These are phyloP conservation scores for Tachyglossus aculeatus DNA, from an alignment of 2,797 vertebrate species.

Conservation along the genomic window DNA sequence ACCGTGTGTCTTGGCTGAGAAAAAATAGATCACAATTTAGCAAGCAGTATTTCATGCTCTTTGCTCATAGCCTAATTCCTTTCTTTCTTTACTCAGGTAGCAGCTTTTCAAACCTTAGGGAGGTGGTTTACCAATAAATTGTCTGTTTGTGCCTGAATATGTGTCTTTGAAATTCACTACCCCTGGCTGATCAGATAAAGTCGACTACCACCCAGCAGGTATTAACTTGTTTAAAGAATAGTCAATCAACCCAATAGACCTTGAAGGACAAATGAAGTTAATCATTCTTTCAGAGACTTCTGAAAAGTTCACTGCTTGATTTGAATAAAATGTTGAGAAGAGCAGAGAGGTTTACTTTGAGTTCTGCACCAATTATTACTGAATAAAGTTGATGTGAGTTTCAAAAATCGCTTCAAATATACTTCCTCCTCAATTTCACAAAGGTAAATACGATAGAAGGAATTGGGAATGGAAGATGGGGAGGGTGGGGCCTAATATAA, in stretches of 20 bases:
- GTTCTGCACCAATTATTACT: constrained; percentile 28
- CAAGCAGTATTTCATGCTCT: constrained; percentile 24
- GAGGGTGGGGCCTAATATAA: no score
- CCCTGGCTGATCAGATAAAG: constrained; percentile 33
- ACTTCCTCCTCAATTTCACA: no score
- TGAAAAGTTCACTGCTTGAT: constrained; percentile 11
- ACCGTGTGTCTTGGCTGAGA: constrained; percentile 23
- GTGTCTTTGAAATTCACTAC: constrained; percentile 2
- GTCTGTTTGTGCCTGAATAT: background rate
- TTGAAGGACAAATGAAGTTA: constrained; percentile 6
- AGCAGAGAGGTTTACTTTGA: constrained; percentile 15
- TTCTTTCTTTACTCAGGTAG: background rate
- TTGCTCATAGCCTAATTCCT: background rate
- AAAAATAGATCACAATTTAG: constrained; percentile 31
- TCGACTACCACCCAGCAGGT: constrained; percentile 44
- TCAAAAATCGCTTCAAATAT: constrained; percentile 13
- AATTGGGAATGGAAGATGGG: no score
- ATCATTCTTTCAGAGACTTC: constrained; percentile 21
- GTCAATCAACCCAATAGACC: constrained; percentile 29
- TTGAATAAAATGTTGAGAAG: background rate
- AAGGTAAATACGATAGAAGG: no score
- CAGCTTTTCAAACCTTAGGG: constrained; percentile 6
- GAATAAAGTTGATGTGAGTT: constrained; percentile 6
- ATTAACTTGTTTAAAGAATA: constrained; percentile 50
- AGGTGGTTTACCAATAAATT: constrained; percentile 35